phyloP scores from a whole-genome alignment of 2,797 vertebrate genomes.

The Euthynnus affinis region DNA sequence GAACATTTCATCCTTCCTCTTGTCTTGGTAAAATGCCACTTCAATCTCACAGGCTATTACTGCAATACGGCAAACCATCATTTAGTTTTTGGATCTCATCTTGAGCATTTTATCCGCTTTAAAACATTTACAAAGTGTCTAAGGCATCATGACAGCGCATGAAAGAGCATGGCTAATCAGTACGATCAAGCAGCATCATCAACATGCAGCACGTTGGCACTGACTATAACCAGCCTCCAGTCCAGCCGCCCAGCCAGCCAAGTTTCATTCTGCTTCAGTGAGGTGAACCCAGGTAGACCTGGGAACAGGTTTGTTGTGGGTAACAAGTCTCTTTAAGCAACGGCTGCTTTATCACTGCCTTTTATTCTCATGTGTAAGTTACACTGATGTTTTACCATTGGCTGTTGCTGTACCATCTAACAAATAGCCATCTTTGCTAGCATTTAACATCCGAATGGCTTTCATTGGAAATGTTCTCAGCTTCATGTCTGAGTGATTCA shows the following conservation, averaged over 20 bases:
- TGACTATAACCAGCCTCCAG: conserved; percentile 42
- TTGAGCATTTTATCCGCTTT: conserved; percentile 40
- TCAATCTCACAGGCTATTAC: not conserved
- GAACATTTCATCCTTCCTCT: not conserved
- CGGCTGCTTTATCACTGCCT: conserved; percentile 73
- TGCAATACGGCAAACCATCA: not conserved
- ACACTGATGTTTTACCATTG: conserved; percentile 65
- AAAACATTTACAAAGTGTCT: conserved; percentile 35
- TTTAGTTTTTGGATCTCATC: conserved; percentile 29
- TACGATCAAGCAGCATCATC: conserved; percentile 52
- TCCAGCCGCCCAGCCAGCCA: conserved; percentile 1
- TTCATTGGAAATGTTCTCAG: conserved; percentile 72
- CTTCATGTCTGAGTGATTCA: conserved; percentile 59
- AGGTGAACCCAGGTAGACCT: conserved; percentile 36
- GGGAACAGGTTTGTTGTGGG: conserved; percentile 71
- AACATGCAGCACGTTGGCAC: conserved; percentile 41
- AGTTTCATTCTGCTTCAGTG: conserved; percentile 30
- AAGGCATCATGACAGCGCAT: conserved; percentile 65
- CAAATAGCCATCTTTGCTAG: conserved; percentile 64
- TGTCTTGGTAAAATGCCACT: conserved; percentile 11
- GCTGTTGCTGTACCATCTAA: conserved; percentile 68
- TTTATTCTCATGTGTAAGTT: conserved; percentile 57
- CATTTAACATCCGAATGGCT: conserved; percentile 76
- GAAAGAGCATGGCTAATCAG: conserved; percentile 74
- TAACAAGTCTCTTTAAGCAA: conserved; percentile 46